phyloP scores from a whole-genome alignment of 2,797 vertebrate species.

The Luscinia megarhynchos region DNA sequence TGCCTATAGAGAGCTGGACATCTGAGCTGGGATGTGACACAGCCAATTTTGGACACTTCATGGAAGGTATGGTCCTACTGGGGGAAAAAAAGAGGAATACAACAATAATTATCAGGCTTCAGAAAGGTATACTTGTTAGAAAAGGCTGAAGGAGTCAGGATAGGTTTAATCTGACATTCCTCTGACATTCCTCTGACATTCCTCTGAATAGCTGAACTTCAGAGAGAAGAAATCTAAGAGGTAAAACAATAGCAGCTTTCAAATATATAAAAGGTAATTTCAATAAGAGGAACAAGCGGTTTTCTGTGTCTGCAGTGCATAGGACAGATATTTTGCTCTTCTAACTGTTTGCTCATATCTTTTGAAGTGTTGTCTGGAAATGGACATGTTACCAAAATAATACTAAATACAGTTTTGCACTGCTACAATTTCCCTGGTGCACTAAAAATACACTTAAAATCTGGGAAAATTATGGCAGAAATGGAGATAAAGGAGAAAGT shows the following conservation, averaged over 20 bases:
- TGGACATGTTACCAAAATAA: neutral
- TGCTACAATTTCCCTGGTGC: neutral
- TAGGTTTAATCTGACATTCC: neutral
- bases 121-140: neutral
- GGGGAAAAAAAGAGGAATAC: neutral
- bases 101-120: neutral
- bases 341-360: neutral
- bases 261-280: neutral
- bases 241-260: constrained; percentile 5
- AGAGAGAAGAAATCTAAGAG: neutral
- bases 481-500: neutral
- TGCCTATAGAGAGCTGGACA: neutral
- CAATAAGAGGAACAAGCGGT: neutral
- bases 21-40: neutral
- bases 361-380: constrained; percentile 8
- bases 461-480: neutral
- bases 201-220: neutral
- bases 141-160: neutral
- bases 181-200: neutral
- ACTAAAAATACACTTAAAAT: neutral
- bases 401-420: neutral
- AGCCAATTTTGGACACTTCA: neutral
- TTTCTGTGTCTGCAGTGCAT: neutral
- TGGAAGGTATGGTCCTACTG: neutral
- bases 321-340: neutral